These are phyloP conservation scores for Agrochola lota DNA, from an alignment of 2,888 invertebrate genomes.

Conservation along the genomic window DNA sequence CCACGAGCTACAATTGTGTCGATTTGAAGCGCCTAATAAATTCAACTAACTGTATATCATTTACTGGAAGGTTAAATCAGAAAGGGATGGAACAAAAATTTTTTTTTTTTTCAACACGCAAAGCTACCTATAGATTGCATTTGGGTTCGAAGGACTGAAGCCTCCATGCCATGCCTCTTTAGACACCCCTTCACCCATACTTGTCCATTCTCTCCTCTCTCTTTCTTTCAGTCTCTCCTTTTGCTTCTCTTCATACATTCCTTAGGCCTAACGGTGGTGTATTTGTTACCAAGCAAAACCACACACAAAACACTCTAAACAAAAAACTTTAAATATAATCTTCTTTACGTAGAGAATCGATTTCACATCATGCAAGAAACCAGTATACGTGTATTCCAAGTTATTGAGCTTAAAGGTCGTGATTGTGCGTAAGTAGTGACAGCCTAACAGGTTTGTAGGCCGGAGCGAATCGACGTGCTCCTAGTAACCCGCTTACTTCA, in stretches of 20 bases:
- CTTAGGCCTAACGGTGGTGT: not conserved
- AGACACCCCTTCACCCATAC: not conserved
- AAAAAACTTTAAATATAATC: slow-evolving; percentile 1
- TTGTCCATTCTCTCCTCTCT: not conserved
- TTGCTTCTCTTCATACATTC: not conserved
- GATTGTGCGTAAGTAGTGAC: slow-evolving; percentile 49
- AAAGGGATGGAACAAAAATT: not conserved
- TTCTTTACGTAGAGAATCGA: slow-evolving; percentile 22
- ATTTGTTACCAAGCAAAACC: not conserved
- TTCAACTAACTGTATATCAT: slow-evolving; percentile 11
- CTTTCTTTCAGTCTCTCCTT: not conserved
- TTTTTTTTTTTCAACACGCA: not conserved
- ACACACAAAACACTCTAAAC: not conserved
- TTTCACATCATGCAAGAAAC: slow-evolving; percentile 32
- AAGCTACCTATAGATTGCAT: not conserved
- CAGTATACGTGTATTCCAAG: slow-evolving; percentile 32
- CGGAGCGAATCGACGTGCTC: slow-evolving; percentile 35
- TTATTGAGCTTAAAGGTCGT: slow-evolving; percentile 52
- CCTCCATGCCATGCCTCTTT: not conserved
- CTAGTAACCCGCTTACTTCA: slow-evolving; percentile 50
- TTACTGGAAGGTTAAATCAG: slow-evolving; percentile 13
- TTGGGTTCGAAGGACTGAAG: not conserved
- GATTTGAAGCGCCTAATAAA: slow-evolving; percentile 32
- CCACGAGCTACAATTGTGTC: slow-evolving; percentile 21
- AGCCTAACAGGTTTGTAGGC: slow-evolving; percentile 52